Percentiles rank a stretch among this genome's conserved stretches.
Conservation (phyloP, 2,888 invertebrate genomes). For the Agrochola lota region DNA sequence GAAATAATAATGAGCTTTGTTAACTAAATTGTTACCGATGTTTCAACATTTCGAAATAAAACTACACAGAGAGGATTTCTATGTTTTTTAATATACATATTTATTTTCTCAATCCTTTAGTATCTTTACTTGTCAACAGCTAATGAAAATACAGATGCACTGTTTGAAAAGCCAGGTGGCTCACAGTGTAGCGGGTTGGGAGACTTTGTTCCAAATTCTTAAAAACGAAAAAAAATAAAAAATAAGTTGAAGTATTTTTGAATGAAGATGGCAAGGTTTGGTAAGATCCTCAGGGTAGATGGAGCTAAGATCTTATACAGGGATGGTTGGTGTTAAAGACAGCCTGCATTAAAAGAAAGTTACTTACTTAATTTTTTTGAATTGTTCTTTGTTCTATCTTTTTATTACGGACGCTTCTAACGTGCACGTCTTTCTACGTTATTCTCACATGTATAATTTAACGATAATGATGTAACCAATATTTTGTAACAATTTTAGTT, state of each 20-base stretch:
- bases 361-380: neutral
- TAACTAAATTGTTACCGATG: neutral
- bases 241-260: neutral
- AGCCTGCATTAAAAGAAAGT: neutral
- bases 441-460: too few species aligned
- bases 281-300: too few species aligned
- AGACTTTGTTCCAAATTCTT: too few species aligned
- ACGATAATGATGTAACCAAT: too few species aligned
- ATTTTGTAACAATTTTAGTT: too few species aligned
- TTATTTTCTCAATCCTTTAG: neutral
- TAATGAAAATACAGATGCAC: too few species aligned
- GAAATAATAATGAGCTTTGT: slow-evolving; percentile 58
- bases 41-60: neutral
- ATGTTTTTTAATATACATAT: too few species aligned
- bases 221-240: too few species aligned
- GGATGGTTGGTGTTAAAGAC: neutral
- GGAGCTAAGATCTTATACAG: neutral
- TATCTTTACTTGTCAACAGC: neutral
- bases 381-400: too few species aligned
- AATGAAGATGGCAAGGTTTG: neutral
- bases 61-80: neutral
- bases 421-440: too few species aligned
- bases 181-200: too few species aligned
- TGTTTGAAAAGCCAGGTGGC: neutral
- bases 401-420: too few species aligned